Base-by-base conservation (phyloP, 2,113 vertebrate genomes). In the Gymnocephalus cernua region DNA sequence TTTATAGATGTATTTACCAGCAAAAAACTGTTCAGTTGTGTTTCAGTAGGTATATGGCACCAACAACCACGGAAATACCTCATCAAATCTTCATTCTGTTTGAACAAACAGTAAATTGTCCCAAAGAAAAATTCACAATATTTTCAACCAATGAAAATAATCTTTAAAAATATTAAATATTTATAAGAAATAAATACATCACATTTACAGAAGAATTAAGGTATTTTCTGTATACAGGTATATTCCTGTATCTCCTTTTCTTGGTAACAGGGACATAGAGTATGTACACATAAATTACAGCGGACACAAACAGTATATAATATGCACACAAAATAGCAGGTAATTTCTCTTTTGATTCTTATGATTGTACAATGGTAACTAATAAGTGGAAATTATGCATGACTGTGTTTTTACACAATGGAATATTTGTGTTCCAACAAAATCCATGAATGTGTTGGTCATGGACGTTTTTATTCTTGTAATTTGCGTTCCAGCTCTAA, bases 401-500 rank as follows among this genome's bases (percentile, higher is more conserved):
- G 13, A 27, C 47, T 68, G 45, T 65, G 25, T 65, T 59, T 59
- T 72, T 48, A 74, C 48, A 72, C 19, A 74, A 27, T 53, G 15
- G 35, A 59, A 54, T 21, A 21, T 62, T 15, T 65, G 51, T 27
- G 21, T 50, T 72, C 21, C 32, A 4, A 63, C 6, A 21, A 10
- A 10, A 19, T 45, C 68, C 1, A 48, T 53, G 4, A 27, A 6
- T 53, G 45, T 57, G 9, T 62, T 53, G n/a, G 27, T 41, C 0
- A 7, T 38, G 35, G 14, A 77, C 0, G 19, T 32, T 77, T 56
- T 79, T 89, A 91, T 6, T 96, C 91, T 79, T 94, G 74, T 71
- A 96, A 82, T 86, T 95, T 95, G 19, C 64, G 85, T 23, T 96
- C 95, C 82, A 96, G 62, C 57, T 95, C 95, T 16, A 83, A 76